phyloP scores from a whole-genome alignment of 2,888 invertebrate species.

The Pegoplata infirma region DNA sequence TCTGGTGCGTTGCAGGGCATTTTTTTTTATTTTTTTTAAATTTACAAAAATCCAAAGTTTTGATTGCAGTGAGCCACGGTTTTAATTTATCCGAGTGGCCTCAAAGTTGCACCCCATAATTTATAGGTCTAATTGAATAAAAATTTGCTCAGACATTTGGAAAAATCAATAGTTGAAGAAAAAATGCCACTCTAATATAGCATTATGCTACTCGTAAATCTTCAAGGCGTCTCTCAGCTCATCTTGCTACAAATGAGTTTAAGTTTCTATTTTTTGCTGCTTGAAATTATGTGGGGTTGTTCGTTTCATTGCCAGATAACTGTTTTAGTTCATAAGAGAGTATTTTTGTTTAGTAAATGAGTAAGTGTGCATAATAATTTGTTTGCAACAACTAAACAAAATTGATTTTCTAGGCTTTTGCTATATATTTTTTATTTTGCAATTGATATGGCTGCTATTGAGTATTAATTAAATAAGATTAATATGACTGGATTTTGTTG shows the following conservation, averaged over 20 bases:
- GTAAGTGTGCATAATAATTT: conserved; percentile 26
- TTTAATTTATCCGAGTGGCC: too few relatives aligned
- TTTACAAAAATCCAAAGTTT: too few relatives aligned
- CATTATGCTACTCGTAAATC: conserved; percentile 59
- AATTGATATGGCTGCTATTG: conserved; percentile 26
- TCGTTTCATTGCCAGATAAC: conserved; percentile 52
- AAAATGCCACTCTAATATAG: too few relatives aligned
- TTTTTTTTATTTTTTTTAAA: too few relatives aligned
- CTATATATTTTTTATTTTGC: too few relatives aligned
- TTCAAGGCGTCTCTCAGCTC: conserved; percentile 60
- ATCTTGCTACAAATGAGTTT: conserved; percentile 61
- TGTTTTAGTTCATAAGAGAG: conserved; percentile 31
- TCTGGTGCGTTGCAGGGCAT: too few relatives aligned
- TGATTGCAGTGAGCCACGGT: too few relatives aligned
- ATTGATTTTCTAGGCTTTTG: conserved; percentile 60
- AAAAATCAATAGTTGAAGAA: too few relatives aligned
- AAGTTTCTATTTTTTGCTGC: conserved; percentile 61
- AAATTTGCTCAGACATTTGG: too few relatives aligned
- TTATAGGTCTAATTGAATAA: too few relatives aligned
- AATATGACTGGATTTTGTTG: conserved; percentile 54
- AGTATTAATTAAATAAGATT: conserved; percentile 61
- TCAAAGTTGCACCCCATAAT: too few relatives aligned
- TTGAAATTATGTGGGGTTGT: conserved; percentile 54
- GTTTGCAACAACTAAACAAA: conserved; percentile 27
- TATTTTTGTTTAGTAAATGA: conserved; percentile 27